A percentile compares a stretch with the other conserved stretches of the same genome.
phyloP scores from a whole-genome alignment of 2,113 vertebrate species.

The Pangasianodon gigas region DNA sequence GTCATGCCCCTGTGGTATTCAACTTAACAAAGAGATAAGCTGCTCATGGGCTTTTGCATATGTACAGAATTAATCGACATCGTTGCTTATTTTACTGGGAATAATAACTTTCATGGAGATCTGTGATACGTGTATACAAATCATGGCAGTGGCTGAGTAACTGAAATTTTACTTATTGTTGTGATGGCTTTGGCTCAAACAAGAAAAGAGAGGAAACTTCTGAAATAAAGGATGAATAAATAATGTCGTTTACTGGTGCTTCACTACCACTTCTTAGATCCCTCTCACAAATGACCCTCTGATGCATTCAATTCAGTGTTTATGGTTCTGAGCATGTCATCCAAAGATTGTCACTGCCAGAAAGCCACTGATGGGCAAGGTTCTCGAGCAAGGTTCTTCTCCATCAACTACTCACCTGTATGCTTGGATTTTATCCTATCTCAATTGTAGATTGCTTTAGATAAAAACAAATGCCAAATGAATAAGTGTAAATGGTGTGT shows the following conservation, averaged over 20 bases:
- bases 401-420: not conserved
- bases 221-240: conserved; percentile 12
- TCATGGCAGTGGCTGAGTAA: conserved; percentile 47
- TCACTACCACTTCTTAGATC: not conserved
- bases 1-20: conserved; percentile 44
- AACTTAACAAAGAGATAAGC: conserved; percentile 48
- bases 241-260: conserved; percentile 12
- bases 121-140: conserved; percentile 47
- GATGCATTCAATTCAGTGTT: not conserved
- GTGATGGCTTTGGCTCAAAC: conserved; percentile 33
- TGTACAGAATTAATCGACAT: conserved; percentile 41
- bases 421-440: not conserved
- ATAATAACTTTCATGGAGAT: conserved; percentile 41
- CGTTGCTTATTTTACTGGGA: conserved; percentile 40
- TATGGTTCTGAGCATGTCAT: not conserved
- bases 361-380: not conserved
- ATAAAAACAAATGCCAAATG: not conserved
- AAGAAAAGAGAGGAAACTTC: conserved; percentile 7
- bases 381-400: not conserved
- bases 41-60: conserved; percentile 45
- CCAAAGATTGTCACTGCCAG: not conserved
- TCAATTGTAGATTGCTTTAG: not conserved
- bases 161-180: conserved; percentile 40
- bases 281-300: not conserved
- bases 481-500: not conserved